A percentile compares a stretch with the other conserved stretches of the same genome.
Evolutionary conservation across 2,888 invertebrate genomes (phyloP).

Genomic region (Ernsta delagoae): DNA sequence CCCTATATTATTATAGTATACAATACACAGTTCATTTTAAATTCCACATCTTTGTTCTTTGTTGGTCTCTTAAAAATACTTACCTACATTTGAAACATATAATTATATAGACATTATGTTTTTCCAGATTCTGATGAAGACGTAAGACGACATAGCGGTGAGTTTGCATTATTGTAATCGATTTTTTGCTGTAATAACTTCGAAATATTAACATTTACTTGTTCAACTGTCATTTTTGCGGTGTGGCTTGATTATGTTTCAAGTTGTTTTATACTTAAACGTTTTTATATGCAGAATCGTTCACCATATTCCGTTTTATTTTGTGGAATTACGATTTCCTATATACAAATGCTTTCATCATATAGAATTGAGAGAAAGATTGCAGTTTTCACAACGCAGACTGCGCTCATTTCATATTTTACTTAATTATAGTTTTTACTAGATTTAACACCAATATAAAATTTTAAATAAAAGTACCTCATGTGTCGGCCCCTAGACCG

Average conservation of each 20-base stretch:
- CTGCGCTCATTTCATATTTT: no score
- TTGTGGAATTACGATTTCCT: background rate
- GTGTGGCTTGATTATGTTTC: slow-evolving; percentile 3
- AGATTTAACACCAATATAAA: no score
- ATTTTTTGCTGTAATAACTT: slow-evolving; percentile 38
- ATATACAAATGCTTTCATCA: no score
- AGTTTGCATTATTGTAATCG: slow-evolving; percentile 46
- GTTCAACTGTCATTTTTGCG: slow-evolving; percentile 11
- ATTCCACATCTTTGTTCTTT: no score
- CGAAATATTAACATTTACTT: slow-evolving; percentile 30
- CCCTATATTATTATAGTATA: no score
- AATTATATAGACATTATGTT: slow-evolving; percentile 61
- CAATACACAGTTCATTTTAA: no score
- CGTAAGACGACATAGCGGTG: slow-evolving; percentile 48
- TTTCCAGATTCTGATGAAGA: slow-evolving; percentile 55
- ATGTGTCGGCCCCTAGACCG: no score
- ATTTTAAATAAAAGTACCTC: no score
- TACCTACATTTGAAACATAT: slow-evolving; percentile 29
- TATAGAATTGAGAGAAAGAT: no score
- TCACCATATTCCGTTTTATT: background rate
- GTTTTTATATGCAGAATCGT: background rate
- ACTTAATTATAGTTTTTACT: no score
- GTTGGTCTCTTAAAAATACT: background rate
- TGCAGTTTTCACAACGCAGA: no score
- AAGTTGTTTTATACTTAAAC: slow-evolving; percentile 8